Evolutionary conservation across 2,113 vertebrate species (phyloP).

Genomic region (Gnathonemus longibarbis): DNA sequence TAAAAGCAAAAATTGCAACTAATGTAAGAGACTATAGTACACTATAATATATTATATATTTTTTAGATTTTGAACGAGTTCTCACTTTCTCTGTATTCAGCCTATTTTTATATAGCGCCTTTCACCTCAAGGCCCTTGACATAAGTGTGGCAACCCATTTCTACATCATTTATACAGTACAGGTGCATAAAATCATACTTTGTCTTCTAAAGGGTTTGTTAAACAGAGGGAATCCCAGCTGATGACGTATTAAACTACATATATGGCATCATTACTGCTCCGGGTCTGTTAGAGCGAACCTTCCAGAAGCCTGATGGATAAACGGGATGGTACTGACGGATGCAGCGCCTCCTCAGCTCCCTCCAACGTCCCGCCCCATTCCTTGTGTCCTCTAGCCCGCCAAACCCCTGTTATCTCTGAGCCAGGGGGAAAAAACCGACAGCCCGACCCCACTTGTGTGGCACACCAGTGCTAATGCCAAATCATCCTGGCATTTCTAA

Average conservation of each 20-base stretch:
- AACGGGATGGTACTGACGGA: background rate
- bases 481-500: background rate
- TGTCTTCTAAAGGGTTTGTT: background rate
- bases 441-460: background rate
- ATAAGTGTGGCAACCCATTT: background rate
- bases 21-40: background rate
- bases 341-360: background rate
- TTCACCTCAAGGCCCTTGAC: background rate
- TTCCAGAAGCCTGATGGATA: background rate
- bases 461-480: background rate
- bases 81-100: background rate
- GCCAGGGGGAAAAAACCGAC: background rate
- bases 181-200: background rate
- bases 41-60: background rate
- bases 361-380: background rate
- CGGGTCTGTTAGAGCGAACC: background rate
- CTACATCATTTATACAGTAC: background rate
- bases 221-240: background rate
- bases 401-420: background rate
- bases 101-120: background rate
- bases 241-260: background rate
- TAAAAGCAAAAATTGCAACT: background rate
- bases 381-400: background rate
- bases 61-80: background rate
- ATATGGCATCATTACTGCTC: background rate